Percentiles rank a stretch among this genome's conserved stretches.
phyloP scores from a whole-genome alignment of 2,113 vertebrate species.

The Scatophagus argus region DNA sequence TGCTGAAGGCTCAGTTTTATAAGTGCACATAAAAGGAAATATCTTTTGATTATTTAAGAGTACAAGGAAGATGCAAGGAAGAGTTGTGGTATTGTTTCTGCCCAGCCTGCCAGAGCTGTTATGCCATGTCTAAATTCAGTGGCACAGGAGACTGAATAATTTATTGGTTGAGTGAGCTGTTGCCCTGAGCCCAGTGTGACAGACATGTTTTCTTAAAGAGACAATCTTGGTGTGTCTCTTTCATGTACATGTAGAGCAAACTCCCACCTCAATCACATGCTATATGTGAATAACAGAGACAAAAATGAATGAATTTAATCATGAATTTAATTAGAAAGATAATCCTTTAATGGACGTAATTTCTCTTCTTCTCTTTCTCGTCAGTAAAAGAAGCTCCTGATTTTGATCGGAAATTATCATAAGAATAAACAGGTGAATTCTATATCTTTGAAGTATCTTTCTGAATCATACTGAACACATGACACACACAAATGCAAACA shows the following conservation, averaged over 20 bases:
- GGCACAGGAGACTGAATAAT: slow-evolving; percentile 81
- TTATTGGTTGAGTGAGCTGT: slow-evolving; percentile 71
- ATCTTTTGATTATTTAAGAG: slow-evolving; percentile 26
- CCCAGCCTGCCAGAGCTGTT: slow-evolving; percentile 32
- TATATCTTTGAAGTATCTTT: no score
- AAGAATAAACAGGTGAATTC: not conserved
- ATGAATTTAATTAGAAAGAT: not conserved
- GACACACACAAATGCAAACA: not conserved
- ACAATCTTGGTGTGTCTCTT: slow-evolving; percentile 19
- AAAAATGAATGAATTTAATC: no score
- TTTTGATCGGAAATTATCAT: not conserved
- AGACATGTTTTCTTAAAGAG: slow-evolving; percentile 75
- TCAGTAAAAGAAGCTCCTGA: not conserved
- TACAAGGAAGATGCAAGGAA: slow-evolving; percentile 9
- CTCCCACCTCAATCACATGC: not conserved
- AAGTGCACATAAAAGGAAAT: not conserved
- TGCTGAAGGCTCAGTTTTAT: not conserved
- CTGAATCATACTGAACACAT: not conserved
- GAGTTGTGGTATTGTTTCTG: slow-evolving; percentile 24
- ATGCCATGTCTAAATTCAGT: slow-evolving; percentile 72
- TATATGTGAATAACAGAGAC: slow-evolving; percentile 5
- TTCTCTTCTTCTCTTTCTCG: not conserved
- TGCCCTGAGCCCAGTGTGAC: slow-evolving; percentile 60
- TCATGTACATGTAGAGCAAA: slow-evolving; percentile 8
- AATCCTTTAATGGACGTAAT: not conserved